phyloP scores from a whole-genome alignment of 2,797 vertebrate species.

The Schizopygopsis malacanthus region DNA sequence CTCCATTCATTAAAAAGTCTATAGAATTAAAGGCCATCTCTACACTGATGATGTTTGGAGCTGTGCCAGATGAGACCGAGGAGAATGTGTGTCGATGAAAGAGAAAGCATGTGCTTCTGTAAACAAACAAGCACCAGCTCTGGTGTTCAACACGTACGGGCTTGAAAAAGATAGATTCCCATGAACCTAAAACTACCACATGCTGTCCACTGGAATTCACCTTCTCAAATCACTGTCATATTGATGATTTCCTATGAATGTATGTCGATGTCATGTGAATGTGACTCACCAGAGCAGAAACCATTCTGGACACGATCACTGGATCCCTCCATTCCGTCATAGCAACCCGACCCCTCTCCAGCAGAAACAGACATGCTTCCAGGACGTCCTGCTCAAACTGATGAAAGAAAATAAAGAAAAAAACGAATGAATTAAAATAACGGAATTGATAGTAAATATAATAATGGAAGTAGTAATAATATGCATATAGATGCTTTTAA shows the following conservation, averaged over 20 bases:
- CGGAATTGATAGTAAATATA: not conserved
- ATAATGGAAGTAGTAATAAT: not conserved
- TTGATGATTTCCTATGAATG: not conserved
- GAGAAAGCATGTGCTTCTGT: not conserved
- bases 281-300: constrained; percentile 88
- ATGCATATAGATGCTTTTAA: too few species aligned
- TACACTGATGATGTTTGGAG: not conserved
- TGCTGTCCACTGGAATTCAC: not conserved
- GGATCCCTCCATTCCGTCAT: constrained; percentile 83
- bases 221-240: not conserved
- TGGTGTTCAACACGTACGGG: not conserved
- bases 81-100: not conserved
- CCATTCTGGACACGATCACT: constrained; percentile 79
- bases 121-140: not conserved
- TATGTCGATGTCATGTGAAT: not conserved
- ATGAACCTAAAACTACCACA: not conserved
- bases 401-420: not conserved
- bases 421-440: too few species aligned
- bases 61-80: not conserved
- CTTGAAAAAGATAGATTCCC: not conserved
- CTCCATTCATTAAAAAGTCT: not conserved
- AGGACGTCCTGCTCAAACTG: constrained; percentile 85
- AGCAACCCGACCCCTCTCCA: constrained; percentile 80
- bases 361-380: constrained; percentile 79
- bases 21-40: not conserved